phyloP scores from a whole-genome alignment of 2,113 vertebrate species.

The Phalacrocorax pelagicus region DNA sequence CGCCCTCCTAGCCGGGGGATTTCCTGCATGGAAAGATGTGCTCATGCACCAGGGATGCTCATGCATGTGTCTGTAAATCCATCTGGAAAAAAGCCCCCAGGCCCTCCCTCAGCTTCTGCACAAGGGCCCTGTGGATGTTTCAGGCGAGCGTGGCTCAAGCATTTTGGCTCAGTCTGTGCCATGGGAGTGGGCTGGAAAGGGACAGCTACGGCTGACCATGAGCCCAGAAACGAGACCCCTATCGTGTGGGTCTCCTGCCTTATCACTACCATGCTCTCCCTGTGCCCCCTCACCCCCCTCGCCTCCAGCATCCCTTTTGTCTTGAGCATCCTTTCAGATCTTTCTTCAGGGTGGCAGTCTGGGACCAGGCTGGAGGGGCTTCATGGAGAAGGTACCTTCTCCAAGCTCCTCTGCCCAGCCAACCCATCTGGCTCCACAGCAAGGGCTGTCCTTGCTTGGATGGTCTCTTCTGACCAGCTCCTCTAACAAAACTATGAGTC shows the following conservation, averaged over 20 bases:
- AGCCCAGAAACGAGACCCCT: background rate
- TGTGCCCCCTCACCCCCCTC: too few species aligned
- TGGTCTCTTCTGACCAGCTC: background rate
- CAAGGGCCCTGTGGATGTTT: fast-evolving
- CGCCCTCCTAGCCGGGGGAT: background rate
- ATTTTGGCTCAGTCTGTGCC: background rate
- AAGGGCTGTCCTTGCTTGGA: background rate
- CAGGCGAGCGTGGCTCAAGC: fast-evolving
- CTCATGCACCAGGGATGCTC: background rate
- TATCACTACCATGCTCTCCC: background rate
- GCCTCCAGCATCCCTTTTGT: background rate
- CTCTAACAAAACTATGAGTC: fast-evolving
- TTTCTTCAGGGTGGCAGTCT: background rate
- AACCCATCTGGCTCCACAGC: background rate
- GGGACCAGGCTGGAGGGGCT: background rate
- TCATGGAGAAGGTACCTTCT: background rate
- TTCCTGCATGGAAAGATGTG: background rate
- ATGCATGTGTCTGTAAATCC: background rate
- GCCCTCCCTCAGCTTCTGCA: background rate
- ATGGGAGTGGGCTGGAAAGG: background rate
- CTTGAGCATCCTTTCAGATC: background rate
- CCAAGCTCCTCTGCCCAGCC: background rate
- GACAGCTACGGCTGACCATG: fast-evolving
- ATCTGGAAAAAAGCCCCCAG: background rate
- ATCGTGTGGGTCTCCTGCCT: background rate